Conservation (phyloP, 2,888 invertebrate species). For the Pyrocoelia pectoralis region DNA sequence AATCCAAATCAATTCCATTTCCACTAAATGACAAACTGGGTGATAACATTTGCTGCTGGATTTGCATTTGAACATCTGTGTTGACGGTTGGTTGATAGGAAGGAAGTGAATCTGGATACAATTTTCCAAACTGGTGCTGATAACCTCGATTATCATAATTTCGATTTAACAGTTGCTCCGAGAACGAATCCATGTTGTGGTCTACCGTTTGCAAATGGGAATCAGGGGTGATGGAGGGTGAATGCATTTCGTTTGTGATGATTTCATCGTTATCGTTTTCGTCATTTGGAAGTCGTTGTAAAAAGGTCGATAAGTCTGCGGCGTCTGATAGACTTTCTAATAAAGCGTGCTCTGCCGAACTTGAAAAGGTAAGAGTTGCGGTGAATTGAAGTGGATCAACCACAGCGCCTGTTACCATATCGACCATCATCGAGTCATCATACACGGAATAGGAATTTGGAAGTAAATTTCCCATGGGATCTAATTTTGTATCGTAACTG, state of each 20-base stretch:
- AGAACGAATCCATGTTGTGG: slow-evolving; percentile 73
- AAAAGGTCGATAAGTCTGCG: slow-evolving; percentile 77
- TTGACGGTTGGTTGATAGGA: slow-evolving; percentile 55
- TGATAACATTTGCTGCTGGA: slow-evolving; percentile 65
- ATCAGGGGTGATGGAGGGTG: slow-evolving; percentile 76
- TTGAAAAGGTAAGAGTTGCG: slow-evolving; percentile 81
- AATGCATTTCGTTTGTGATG: slow-evolving; percentile 73
- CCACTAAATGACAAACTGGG: slow-evolving; percentile 70
- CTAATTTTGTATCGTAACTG: slow-evolving; percentile 76
- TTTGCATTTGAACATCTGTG: slow-evolving; percentile 70
- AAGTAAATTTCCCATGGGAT: slow-evolving; percentile 68
- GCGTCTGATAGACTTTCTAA: slow-evolving; percentile 82
- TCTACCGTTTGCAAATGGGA: slow-evolving; percentile 63
- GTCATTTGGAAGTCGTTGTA: slow-evolving; percentile 72
- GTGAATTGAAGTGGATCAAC: slow-evolving; percentile 86
- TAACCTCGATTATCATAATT: slow-evolving; percentile 50
- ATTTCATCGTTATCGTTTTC: slow-evolving; percentile 70
- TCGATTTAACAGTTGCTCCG: slow-evolving; percentile 73
- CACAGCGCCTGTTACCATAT: slow-evolving; percentile 76
- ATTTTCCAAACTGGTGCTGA: slow-evolving; percentile 55
- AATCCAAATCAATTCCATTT: slow-evolving; percentile 72
- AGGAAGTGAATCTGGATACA: slow-evolving; percentile 56
- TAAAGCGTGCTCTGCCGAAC: slow-evolving; percentile 78
- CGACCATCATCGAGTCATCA: slow-evolving; percentile 85
- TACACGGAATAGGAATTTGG: slow-evolving; percentile 69